Percentiles rank a stretch among this genome's conserved stretches.
Evolutionary conservation across 1,140 invertebrate species (phyloP).

Genomic region (Diorhabda elongata): DNA sequence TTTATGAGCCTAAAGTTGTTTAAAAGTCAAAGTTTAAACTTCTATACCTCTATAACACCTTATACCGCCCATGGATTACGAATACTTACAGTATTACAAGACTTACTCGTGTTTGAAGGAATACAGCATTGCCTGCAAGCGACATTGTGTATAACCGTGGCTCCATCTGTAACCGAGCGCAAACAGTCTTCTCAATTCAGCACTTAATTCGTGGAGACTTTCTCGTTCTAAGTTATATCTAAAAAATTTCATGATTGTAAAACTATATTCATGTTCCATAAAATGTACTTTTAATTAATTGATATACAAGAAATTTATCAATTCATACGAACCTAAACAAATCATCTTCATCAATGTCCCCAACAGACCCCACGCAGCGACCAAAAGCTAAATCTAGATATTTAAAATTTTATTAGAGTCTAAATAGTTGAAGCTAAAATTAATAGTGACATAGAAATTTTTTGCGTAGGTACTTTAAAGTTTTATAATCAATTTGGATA

Average conservation of each 20-base stretch:
- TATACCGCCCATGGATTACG: too few species aligned
- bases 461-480: not conserved
- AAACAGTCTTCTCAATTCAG: constrained; percentile 64
- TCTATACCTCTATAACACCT: too few species aligned
- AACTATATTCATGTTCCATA: too few species aligned
- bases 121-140: constrained; percentile 70
- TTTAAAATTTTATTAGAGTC: constrained; percentile 4
- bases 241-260: constrained; percentile 14
- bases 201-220: constrained; percentile 62
- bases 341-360: constrained; percentile 57
- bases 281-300: too few species aligned
- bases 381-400: constrained; percentile 79
- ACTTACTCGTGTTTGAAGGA: constrained; percentile 57
- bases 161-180: constrained; percentile 72
- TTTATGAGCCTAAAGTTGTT: too few species aligned
- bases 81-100: not conserved
- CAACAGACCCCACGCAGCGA: constrained; percentile 65
- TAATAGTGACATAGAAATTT: not conserved
- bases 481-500: too few species aligned
- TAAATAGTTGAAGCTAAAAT: too few species aligned
- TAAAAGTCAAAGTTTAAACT: too few species aligned
- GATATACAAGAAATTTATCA: not conserved
- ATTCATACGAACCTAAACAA: constrained; percentile 52
- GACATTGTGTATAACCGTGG: constrained; percentile 77
- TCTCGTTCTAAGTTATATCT: constrained; percentile 62